Evolutionary conservation across 2,113 vertebrate species (phyloP).

Genomic region (Carassius gibelio): DNA sequence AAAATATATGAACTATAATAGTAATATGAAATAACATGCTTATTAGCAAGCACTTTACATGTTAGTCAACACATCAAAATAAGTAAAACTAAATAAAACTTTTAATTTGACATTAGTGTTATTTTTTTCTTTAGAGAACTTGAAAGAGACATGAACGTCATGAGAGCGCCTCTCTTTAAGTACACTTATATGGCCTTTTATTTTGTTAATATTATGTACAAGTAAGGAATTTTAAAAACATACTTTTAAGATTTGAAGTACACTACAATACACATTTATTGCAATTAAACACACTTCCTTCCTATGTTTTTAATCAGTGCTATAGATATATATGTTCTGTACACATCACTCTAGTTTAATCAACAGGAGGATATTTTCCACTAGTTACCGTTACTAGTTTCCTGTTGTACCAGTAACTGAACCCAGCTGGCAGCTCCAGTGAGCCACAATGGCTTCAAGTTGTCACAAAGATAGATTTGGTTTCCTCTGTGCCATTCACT

Average conservation of each 20-base stretch:
- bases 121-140: background rate
- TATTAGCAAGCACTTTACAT: too few relatives aligned
- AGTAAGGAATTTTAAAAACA: too few relatives aligned
- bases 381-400: background rate
- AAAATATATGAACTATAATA: too few relatives aligned
- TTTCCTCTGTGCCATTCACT: conserved; percentile 11
- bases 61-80: too few relatives aligned
- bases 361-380: background rate
- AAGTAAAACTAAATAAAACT: background rate
- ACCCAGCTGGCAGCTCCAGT: conserved; percentile 24
- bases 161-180: too few relatives aligned
- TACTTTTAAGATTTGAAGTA: background rate
- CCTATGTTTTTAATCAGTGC: background rate
- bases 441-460: conserved; percentile 27
- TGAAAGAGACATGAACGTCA: too few relatives aligned
- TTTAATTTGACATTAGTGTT: background rate
- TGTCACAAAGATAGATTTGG: conserved; percentile 33
- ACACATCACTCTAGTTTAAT: background rate
- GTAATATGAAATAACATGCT: too few relatives aligned
- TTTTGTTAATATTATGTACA: too few relatives aligned
- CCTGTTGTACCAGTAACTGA: conserved; percentile 14
- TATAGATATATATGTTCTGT: background rate
- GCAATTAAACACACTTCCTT: background rate
- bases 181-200: too few relatives aligned
- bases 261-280: background rate